These are phyloP conservation scores for Cydia fagiglandana DNA, from an alignment of 1,140 invertebrate species.

Conservation along the genomic window DNA sequence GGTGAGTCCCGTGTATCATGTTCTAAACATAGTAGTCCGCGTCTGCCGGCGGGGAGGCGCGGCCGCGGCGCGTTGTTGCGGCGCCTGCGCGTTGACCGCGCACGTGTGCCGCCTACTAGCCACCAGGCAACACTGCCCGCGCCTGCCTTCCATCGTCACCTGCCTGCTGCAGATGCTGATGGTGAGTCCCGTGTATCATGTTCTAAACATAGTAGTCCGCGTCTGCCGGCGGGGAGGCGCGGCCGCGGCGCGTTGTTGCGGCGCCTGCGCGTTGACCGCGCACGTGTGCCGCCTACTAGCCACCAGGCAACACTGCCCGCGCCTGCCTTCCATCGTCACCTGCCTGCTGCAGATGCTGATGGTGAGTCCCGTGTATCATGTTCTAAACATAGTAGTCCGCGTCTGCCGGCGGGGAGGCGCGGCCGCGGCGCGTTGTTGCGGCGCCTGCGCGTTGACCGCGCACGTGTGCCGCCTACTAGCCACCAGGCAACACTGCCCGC, in stretches of 20 bases:
- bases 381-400: constrained; percentile 90
- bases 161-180: constrained; percentile 93
- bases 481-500: constrained; percentile 44
- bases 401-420: constrained; percentile 93
- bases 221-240: too few species aligned
- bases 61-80: too few species aligned
- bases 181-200: constrained; percentile 57
- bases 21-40: too few species aligned
- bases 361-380: constrained; percentile 57
- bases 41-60: constrained; percentile 54
- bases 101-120: constrained; percentile 69
- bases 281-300: constrained; percentile 14
- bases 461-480: constrained; percentile 69
- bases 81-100: constrained; percentile 80
- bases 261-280: not conserved
- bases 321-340: constrained; percentile 87
- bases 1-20: constrained; percentile 56
- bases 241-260: too few species aligned
- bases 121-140: constrained; percentile 44
- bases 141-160: constrained; percentile 87
- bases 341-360: constrained; percentile 93
- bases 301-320: constrained; percentile 43
- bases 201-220: too few species aligned
- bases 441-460: constrained; percentile 90
- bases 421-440: constrained; percentile 93